Percentiles rank a stretch among this genome's conserved stretches.
phyloP scores from a whole-genome alignment of 2,888 invertebrate species.

The Xestia rhomboidea region DNA sequence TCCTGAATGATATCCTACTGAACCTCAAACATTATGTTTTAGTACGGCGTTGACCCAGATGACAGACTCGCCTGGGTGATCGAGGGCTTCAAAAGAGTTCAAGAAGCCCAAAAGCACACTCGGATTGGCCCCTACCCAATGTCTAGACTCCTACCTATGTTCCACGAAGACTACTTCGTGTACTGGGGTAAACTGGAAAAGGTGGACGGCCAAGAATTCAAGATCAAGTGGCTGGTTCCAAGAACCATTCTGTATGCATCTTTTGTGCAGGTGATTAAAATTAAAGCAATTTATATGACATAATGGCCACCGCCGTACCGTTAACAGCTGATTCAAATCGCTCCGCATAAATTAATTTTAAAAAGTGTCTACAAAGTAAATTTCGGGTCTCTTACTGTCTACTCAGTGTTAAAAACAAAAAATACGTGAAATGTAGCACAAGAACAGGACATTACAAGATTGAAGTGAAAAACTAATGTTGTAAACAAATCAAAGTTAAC shows the following conservation, averaged over 20 bases:
- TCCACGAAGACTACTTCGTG: slow-evolving; percentile 91
- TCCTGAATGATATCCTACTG: neutral
- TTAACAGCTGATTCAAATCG: too few relatives aligned
- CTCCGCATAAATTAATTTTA: too few relatives aligned
- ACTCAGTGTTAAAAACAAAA: too few relatives aligned
- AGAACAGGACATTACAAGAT: too few relatives aligned
- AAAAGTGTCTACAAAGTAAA: too few relatives aligned
- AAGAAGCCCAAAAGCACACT: slow-evolving; percentile 86
- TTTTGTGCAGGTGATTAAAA: slow-evolving; percentile 88
- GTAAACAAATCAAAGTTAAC: too few relatives aligned
- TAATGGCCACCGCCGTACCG: too few relatives aligned
- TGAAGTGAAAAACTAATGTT: too few relatives aligned
- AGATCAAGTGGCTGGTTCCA: slow-evolving; percentile 92
- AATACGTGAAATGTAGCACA: too few relatives aligned
- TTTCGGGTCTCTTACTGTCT: too few relatives aligned
- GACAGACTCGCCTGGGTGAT: slow-evolving; percentile 81
- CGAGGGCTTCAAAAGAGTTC: slow-evolving; percentile 87
- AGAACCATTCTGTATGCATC: slow-evolving; percentile 90
- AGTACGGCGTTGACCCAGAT: slow-evolving; percentile 89
- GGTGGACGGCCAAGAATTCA: slow-evolving; percentile 80
- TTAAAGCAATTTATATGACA: neutral
- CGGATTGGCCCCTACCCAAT: slow-evolving; percentile 89
- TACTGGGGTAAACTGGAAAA: slow-evolving; percentile 91
- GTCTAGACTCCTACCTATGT: slow-evolving; percentile 88
- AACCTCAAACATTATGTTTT: slow-evolving; percentile 14